Evolutionary conservation across 2,888 invertebrate species (phyloP).

Genomic region (Acrobasis repandana): DNA sequence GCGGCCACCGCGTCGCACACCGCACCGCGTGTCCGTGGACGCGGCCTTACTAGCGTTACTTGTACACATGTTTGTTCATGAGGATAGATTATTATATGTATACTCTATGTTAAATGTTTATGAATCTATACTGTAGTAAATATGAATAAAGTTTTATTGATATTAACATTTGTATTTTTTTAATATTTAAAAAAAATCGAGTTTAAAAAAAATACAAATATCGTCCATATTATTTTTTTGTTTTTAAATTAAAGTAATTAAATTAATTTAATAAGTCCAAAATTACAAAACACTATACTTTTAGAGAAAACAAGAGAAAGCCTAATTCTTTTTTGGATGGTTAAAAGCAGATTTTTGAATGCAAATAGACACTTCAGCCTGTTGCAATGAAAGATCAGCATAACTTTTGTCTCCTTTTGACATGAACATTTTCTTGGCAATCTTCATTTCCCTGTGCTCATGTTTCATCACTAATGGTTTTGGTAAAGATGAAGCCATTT

Average conservation of each 20-base stretch:
- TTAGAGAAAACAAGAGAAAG: background rate
- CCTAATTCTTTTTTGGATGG: conserved; percentile 32
- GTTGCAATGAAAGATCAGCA: conserved; percentile 55
- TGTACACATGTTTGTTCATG: background rate
- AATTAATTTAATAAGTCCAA: background rate
- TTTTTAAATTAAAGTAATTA: background rate
- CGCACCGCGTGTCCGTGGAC: no score
- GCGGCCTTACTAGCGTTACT: background rate
- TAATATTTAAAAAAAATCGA: no score
- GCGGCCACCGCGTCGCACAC: no score
- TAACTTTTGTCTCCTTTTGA: conserved; percentile 57
- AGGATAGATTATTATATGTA: background rate
- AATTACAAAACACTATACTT: background rate
- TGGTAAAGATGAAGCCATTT: conserved; percentile 49
- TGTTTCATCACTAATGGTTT: conserved; percentile 61
- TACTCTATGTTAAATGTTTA: background rate
- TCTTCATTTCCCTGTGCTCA: conserved; percentile 50
- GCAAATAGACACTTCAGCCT: conserved; percentile 67
- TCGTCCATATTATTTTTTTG: background rate
- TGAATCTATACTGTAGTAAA: background rate
- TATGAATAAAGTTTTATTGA: background rate
- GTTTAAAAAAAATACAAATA: no score
- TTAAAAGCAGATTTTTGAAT: conserved; percentile 59
- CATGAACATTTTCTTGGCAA: conserved; percentile 40
- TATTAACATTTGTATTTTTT: no score